These are phyloP conservation scores for Tragopan temminckii DNA, from an alignment of 2,797 vertebrate species.

Conservation along the genomic window DNA sequence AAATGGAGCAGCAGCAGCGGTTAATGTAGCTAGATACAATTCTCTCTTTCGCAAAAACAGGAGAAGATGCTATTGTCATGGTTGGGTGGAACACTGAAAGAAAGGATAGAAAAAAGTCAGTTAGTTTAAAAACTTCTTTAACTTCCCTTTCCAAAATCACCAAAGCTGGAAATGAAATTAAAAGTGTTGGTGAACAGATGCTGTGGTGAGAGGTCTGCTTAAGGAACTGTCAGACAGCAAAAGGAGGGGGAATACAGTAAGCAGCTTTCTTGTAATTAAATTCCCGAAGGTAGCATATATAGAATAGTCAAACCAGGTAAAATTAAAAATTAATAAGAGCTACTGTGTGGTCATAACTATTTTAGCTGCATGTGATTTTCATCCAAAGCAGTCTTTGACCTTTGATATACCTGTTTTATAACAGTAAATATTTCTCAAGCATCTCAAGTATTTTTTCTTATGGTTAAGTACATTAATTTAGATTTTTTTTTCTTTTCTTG, in stretches of 20 bases:
- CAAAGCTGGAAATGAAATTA: not conserved
- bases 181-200: constrained; percentile 25
- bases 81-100: not conserved
- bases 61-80: not conserved
- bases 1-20: not conserved
- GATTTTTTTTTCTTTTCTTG: not conserved
- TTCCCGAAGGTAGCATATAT: constrained; percentile 16
- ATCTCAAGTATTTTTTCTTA: not conserved
- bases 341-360: constrained; percentile 48
- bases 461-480: constrained; percentile 40
- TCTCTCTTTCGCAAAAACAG: not conserved
- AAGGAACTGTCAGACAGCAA: constrained; percentile 15
- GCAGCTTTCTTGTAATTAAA: not conserved
- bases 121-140: not conserved
- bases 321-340: constrained; percentile 53
- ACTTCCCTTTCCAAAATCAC: not conserved
- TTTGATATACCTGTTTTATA: constrained; percentile 32
- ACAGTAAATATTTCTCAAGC: constrained; percentile 51
- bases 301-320: constrained; percentile 39
- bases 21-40: not conserved
- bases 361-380: constrained; percentile 45
- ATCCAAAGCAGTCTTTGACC: constrained; percentile 41
- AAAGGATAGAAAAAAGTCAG: not conserved
- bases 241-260: constrained; percentile 8
- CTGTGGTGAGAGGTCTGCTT: constrained; percentile 16